phyloP scores from a whole-genome alignment of 2,888 invertebrate species.

The Arge pagana region DNA sequence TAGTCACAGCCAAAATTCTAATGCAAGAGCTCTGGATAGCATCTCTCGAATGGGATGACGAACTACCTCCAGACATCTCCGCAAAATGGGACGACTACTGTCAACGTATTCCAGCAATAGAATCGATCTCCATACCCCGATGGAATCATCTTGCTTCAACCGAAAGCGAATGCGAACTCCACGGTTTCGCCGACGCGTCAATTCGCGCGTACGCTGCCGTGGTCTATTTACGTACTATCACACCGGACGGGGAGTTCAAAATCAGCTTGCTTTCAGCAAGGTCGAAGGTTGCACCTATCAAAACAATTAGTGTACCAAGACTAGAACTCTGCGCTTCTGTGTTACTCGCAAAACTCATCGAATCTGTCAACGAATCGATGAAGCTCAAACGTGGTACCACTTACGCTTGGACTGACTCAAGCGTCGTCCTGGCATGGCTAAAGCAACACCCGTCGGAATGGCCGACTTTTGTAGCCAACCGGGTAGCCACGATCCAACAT shows the following conservation, averaged over 20 bases:
- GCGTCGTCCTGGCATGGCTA: conserved; percentile 35
- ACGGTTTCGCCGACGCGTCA: conserved; percentile 36
- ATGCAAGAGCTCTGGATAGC: conserved; percentile 22
- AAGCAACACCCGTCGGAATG: conserved; percentile 29
- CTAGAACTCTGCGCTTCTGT: conserved; percentile 34
- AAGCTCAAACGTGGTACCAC: conserved; percentile 26
- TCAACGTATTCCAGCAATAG: not conserved
- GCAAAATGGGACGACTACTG: not conserved
- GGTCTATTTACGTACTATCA: conserved; percentile 26
- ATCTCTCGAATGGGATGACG: conserved; percentile 17
- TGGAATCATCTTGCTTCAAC: conserved; percentile 3
- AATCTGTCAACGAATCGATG: not conserved
- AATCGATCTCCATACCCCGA: conserved; percentile 19
- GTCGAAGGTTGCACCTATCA: conserved; percentile 31
- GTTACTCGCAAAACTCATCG: conserved; percentile 33
- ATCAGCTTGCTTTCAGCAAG: conserved; percentile 25
- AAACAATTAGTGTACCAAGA: conserved; percentile 31
- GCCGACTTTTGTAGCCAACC: conserved; percentile 38
- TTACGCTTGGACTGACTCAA: conserved; percentile 37
- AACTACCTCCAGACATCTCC: not conserved
- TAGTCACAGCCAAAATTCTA: conserved; percentile 20
- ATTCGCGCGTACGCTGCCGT: conserved; percentile 31
- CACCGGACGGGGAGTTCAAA: not conserved
- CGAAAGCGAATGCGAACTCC: conserved; percentile 6
- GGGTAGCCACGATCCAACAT: conserved; percentile 41